A percentile compares a stretch with the other conserved stretches of the same genome.
Conservation (phyloP, 2,113 vertebrate species). For the Oreocharis arfaki region DNA sequence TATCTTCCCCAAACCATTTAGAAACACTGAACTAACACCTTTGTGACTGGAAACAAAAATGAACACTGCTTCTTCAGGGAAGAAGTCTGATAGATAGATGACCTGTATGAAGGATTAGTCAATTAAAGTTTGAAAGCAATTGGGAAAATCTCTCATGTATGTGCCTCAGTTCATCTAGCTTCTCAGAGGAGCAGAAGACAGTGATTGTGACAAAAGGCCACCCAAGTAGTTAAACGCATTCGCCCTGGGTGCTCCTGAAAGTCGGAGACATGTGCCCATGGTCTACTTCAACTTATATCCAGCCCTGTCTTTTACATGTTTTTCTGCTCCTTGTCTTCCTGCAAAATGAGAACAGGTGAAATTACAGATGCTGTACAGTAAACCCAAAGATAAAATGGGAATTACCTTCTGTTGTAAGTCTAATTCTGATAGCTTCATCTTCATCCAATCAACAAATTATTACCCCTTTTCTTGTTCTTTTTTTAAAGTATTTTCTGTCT, state of each 20-base stretch:
- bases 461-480: background rate
- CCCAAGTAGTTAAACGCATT: background rate
- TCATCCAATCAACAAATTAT: background rate
- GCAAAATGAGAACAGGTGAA: background rate
- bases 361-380: background rate
- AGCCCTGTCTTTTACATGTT: background rate
- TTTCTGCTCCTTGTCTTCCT: background rate
- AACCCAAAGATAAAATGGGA: background rate
- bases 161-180: background rate
- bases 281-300: background rate
- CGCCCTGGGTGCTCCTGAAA: background rate
- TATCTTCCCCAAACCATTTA: slow-evolving; percentile 2
- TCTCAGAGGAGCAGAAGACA: background rate
- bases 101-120: background rate
- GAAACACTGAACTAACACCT: background rate
- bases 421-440: background rate
- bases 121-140: background rate
- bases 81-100: background rate
- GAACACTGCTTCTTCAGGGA: background rate
- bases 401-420: background rate
- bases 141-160: background rate
- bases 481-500: background rate
- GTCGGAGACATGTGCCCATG: background rate
- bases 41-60: slow-evolving; percentile 1
- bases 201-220: background rate